A percentile compares a stretch with the other conserved stretches of the same genome.
These are phyloP conservation scores for Drosophila sp. DNA, from an alignment of 1,140 invertebrate genomes.

Conservation along the genomic window DNA sequence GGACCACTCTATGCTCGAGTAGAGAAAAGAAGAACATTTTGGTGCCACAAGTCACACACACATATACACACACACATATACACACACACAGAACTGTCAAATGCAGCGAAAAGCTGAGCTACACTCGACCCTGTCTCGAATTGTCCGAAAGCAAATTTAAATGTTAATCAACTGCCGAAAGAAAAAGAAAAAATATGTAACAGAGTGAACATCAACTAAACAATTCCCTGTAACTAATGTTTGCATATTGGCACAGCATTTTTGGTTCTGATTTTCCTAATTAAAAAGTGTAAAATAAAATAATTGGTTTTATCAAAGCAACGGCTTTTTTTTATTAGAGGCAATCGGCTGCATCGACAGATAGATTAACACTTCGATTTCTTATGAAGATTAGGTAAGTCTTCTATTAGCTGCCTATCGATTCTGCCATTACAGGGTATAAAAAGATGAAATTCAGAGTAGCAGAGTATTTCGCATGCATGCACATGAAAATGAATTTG, in stretches of 20 bases:
- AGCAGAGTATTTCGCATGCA: conserved; percentile 72
- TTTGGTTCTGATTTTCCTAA: no score
- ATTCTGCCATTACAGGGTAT: conserved; percentile 8
- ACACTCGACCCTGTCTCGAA: conserved; percentile 39
- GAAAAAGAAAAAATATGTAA: conserved; percentile 25
- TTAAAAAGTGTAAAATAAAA: no score
- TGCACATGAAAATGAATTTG: conserved; percentile 81
- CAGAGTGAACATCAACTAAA: neutral
- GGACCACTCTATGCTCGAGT: conserved; percentile 41
- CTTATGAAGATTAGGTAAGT: no score
- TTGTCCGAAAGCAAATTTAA: conserved; percentile 74
- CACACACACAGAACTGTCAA: conserved; percentile 62
- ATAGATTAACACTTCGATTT: no score
- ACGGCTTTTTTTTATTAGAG: no score
- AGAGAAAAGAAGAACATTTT: conserved; percentile 53
- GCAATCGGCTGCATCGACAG: no score
- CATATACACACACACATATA: conserved; percentile 2
- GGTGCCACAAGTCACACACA: conserved; percentile 26
- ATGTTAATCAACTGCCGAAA: conserved; percentile 76
- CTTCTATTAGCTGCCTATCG: no score
- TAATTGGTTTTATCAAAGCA: no score
- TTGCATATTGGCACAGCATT: no score
- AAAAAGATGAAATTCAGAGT: conserved; percentile 55
- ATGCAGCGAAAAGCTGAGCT: conserved; percentile 52
- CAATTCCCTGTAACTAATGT: neutral